Evolutionary conservation across 2,797 vertebrate species (phyloP).

Genomic region (Dromococcyx pavoninus): DNA sequence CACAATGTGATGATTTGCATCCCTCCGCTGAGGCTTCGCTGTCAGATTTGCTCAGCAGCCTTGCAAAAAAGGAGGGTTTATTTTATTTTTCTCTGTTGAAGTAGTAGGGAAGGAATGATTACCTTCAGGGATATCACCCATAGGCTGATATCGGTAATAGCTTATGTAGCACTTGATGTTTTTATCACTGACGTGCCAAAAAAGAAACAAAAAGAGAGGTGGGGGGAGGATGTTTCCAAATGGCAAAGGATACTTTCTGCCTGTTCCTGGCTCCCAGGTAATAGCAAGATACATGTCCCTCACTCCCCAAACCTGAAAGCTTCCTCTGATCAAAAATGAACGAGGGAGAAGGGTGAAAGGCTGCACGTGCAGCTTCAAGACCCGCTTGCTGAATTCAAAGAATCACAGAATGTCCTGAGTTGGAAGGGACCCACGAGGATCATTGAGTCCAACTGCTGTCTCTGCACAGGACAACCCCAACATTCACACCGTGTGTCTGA

Average conservation of each 20-base stretch:
- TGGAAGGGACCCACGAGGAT: too few species aligned
- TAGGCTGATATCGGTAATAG: neutral
- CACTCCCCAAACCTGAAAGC: neutral
- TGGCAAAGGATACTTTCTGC: neutral
- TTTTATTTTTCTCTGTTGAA: neutral
- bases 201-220: neutral
- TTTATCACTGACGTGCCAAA: neutral
- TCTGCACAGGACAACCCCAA: too few species aligned
- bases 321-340: neutral
- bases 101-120: neutral
- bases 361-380: too few species aligned
- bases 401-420: too few species aligned
- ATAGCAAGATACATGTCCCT: neutral
- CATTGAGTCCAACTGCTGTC: too few species aligned
- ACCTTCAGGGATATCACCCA: neutral
- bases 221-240: neutral
- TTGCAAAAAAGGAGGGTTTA: neutral
- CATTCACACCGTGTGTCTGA: too few species aligned
- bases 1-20: neutral
- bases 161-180: neutral
- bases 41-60: neutral
- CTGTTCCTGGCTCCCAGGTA: neutral
- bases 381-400: too few species aligned
- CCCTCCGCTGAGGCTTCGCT: neutral
- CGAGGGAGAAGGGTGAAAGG: neutral